Base-by-base conservation (phyloP, 2,888 invertebrate species). In the Scrobipalpa costella region DNA sequence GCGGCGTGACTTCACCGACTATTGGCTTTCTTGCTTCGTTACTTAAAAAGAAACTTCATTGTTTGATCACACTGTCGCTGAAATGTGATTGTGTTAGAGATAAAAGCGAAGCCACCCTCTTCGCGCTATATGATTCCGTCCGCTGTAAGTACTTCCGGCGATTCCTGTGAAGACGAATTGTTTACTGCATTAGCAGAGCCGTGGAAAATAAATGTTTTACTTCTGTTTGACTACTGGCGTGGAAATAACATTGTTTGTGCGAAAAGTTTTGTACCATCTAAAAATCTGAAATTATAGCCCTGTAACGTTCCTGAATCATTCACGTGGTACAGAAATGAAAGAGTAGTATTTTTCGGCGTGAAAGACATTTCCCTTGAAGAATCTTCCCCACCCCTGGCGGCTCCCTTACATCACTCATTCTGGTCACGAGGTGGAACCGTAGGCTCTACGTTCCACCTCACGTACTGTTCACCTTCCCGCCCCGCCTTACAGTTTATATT, bases 331-430 rank as follows among this genome's bases (percentile, higher is more conserved):
- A 15, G 7, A 5, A 68, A 66, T 65, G 67, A 63, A 61, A 67
- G 69, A 67, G 68, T 70, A 71, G 67, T 70, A 73, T 74, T 74
- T 72, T 78, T 74, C 71, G 71, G 71, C 65, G 68, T 72, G 74
- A 74, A 76, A 76, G 77, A 75, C 73, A 76, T 77, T 78, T 77
- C 68, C 69, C 66, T 68, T 21, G 17, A 61, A 49, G 33, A 15
- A 3, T 19, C 11, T 49, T 68, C 66, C 64, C 69, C 70, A 65
- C 67, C 70, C 71, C 70, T 64, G 69, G 64, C 63, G 69, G 66
- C 66, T 64, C 68, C 69, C 69, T 71, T 62, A 75, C 73, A 78
- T 78, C 78, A 72, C 69, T 76, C 76, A 79, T 77, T 76, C 77
- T 76, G 73, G 75, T 75, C 77, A 77, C 76, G 76, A 74, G 70